Evolutionary conservation across 2,113 vertebrate species (phyloP).

Genomic region (Gnathonemus longibarbis): DNA sequence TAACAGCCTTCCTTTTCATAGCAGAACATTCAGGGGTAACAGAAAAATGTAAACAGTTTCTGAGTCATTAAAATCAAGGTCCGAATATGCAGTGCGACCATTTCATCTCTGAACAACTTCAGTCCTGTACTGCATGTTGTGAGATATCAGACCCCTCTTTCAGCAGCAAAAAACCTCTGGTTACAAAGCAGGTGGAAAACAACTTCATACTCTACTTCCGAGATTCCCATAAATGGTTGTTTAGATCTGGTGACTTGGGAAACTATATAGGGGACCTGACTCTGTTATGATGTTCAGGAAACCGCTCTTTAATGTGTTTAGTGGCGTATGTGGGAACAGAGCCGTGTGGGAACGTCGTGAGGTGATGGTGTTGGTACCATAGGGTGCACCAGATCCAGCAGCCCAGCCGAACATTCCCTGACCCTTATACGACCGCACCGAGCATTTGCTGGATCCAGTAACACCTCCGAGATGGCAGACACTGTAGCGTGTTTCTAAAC

Average conservation of each 20-base stretch:
- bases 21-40: neutral
- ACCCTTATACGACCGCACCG: neutral
- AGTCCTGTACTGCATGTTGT: neutral
- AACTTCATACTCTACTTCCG: neutral
- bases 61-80: neutral
- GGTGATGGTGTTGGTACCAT: neutral
- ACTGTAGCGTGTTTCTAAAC: neutral
- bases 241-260: neutral
- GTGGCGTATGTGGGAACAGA: neutral
- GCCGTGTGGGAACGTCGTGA: neutral
- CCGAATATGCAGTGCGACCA: neutral
- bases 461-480: neutral
- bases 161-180: neutral
- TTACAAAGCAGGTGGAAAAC: neutral
- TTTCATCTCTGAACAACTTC: neutral
- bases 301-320: neutral
- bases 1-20: neutral
- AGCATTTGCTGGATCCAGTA: neutral
- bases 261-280: neutral
- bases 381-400: neutral
- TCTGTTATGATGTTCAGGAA: neutral
- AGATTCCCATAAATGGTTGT: neutral
- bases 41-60: neutral
- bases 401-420: neutral
- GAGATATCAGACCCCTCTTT: neutral